These are phyloP conservation scores for Dolichomitus sp. DNA, from an alignment of 2,888 invertebrate genomes.

Conservation along the genomic window DNA sequence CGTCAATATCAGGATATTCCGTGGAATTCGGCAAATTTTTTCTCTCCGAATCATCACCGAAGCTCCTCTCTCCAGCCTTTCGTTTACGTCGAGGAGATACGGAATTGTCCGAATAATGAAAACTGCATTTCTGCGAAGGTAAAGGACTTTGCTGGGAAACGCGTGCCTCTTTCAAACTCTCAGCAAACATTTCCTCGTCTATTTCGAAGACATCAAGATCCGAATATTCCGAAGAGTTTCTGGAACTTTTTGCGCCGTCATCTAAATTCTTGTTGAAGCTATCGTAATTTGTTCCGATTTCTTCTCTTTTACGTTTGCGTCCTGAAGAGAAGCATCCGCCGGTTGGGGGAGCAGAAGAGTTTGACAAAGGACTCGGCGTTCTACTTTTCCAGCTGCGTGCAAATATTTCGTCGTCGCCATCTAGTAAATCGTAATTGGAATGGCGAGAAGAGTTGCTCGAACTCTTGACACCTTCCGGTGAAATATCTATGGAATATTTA, in stretches of 20 bases:
- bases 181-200: constrained; percentile 43
- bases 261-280: not conserved
- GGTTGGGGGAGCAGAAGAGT: no score
- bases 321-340: no score
- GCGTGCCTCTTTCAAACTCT: constrained; percentile 28
- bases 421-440: not conserved
- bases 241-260: not conserved
- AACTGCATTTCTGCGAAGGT: constrained; percentile 10
- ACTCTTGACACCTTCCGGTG: not conserved
- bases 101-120: not conserved
- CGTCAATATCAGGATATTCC: constrained; percentile 30
- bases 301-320: not conserved
- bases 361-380: not conserved
- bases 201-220: constrained; percentile 19
- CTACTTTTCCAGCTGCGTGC: constrained; percentile 20
- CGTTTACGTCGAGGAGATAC: not conserved
- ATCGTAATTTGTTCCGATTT: not conserved
- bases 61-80: not conserved
- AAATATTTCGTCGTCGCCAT: constrained; percentile 12
- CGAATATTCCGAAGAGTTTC: constrained; percentile 18
- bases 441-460: constrained; percentile 27
- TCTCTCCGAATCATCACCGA: not conserved
- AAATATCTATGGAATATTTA: not conserved
- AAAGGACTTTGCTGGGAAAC: not conserved
- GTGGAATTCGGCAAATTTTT: not conserved